Evolutionary conservation across 2,113 vertebrate species (phyloP).

Genomic region (Melierax canorus): DNA sequence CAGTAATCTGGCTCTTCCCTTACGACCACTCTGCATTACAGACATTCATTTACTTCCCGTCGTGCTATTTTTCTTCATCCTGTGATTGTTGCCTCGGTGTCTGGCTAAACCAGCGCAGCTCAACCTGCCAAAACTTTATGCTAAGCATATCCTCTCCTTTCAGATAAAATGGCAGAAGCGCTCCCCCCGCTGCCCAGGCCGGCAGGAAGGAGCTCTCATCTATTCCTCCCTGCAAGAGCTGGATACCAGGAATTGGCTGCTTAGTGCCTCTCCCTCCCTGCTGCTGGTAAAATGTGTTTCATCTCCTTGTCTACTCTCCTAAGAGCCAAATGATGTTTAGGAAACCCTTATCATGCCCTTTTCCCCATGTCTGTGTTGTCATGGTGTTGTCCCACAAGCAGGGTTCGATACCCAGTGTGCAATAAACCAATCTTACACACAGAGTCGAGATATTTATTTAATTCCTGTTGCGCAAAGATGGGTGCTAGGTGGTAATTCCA

Average conservation of each 20-base stretch:
- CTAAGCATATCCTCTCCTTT: neutral
- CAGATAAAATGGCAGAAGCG: neutral
- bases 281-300: neutral
- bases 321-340: neutral
- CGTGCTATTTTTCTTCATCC: neutral
- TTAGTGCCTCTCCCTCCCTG: neutral
- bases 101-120: neutral
- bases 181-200: neutral
- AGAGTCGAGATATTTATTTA: no score
- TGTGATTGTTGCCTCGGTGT: neutral
- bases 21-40: fast-evolving
- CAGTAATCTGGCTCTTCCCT: neutral
- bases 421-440: no score
- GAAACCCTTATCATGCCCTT: neutral
- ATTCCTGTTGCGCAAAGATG: no score
- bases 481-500: no score
- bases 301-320: neutral
- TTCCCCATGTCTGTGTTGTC: neutral
- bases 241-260: neutral
- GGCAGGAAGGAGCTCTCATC: neutral
- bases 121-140: neutral
- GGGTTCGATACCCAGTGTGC: no score
- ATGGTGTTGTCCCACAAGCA: no score
- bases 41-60: neutral
- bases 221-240: neutral